Evolutionary conservation across 2,888 invertebrate genomes (phyloP), one percentile per base, ranked within the genome.

Genomic region (Drosophila mercatorum): DNA sequence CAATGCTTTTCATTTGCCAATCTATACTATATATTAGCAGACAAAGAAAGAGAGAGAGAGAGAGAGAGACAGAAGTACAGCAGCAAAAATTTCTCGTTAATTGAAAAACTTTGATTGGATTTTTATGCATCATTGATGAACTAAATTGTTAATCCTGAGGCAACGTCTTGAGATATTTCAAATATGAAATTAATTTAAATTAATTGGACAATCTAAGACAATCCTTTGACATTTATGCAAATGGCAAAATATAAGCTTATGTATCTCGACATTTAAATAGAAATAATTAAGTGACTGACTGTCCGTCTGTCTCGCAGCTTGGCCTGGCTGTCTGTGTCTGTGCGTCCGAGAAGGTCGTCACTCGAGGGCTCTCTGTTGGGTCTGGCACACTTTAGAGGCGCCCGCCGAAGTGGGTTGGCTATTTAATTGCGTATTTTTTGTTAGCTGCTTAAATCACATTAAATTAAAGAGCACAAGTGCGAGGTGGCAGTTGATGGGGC

Each of bases 21-120:
- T 26, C 5, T 22, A 44, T 44, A 46, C 34, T 31, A 38, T 47
- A 31, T 57, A 57, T 22, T 43, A 22, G 34, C 3, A 31, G 47
- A 38, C n/a, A 38, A 28, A 8, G 28, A 1, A 5, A 17, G 49
- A 28, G 28, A 28, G 28, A 28, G 28, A 3, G 28, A 1, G 31
- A 5, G 10, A 2, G 31, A 17, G 49, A 47, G 6, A 46, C 11
- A 26, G 60, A 31, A 22, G 17, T 7, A 22, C 7, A 44, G 38
- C n/a, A 17, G 10, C 26, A 41, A 12, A 34, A 38, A 38, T 71
- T 72, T 47, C 31, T 31, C 46, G 43, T 68, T 82, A 82, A 82
- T 82, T 85, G 78, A 72, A 85, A 80, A 85, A 85, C 71, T 85
- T 85, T 80, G 62, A 64, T 69, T 65, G 71, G 62, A 72, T 82